A percentile compares a stretch with the other conserved stretches of the same genome.
These are phyloP conservation scores for Vanacampus margaritifer DNA, from an alignment of 2,113 vertebrate species.

Conservation along the genomic window DNA sequence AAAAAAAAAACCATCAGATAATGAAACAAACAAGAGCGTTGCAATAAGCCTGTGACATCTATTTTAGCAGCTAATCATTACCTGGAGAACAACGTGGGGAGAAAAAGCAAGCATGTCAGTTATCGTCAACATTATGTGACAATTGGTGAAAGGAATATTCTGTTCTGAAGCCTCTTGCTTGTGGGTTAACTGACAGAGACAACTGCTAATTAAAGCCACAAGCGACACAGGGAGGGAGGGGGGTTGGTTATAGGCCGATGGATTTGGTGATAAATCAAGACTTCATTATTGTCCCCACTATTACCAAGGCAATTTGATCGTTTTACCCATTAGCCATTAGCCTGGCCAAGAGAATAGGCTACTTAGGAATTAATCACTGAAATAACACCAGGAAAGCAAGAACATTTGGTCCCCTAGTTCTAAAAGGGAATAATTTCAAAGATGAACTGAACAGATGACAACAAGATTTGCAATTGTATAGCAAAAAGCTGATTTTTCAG, in stretches of 20 bases:
- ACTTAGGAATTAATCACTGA: neutral
- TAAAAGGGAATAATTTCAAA: neutral
- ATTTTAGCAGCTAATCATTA: constrained; percentile 56
- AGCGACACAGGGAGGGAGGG: constrained; percentile 13
- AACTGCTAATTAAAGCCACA: constrained; percentile 51
- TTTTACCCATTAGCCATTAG: neutral
- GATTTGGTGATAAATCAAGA: constrained; percentile 36
- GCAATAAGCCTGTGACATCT: constrained; percentile 57
- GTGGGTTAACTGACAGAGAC: constrained; percentile 26
- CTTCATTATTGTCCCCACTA: constrained; percentile 31
- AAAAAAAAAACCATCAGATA: constrained; percentile 21
- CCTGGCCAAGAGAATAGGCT: neutral
- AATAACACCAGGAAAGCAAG: neutral
- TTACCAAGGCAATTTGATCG: constrained; percentile 8
- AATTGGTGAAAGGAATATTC: constrained; percentile 44
- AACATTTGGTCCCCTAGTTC: neutral
- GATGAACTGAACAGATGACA: neutral
- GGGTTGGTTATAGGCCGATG: constrained; percentile 10
- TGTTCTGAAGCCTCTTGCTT: constrained; percentile 27
- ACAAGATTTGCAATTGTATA: neutral
- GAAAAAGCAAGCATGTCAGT: constrained; percentile 52
- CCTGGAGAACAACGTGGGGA: constrained; percentile 31
- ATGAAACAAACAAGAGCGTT: constrained; percentile 46
- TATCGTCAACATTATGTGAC: constrained; percentile 35
- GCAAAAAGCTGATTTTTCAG: neutral